Evolutionary conservation across 2,113 vertebrate genomes (phyloP).

Genomic region (Micromys minutus): DNA sequence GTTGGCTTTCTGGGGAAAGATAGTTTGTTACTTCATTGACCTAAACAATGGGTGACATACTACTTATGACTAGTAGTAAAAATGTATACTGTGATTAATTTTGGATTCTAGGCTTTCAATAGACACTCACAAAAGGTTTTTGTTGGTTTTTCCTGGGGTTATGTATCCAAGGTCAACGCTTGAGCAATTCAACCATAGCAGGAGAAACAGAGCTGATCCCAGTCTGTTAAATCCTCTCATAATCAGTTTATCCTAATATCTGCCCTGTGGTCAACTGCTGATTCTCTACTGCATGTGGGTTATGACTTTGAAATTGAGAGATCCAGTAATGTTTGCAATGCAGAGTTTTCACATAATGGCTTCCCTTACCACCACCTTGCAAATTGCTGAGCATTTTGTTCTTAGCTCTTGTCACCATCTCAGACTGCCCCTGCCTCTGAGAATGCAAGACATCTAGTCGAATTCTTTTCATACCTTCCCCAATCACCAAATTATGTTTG

Average conservation of each 20-base stretch:
- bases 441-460: background rate
- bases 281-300: background rate
- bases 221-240: background rate
- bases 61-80: conserved; percentile 19
- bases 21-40: background rate
- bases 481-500: background rate
- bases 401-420: background rate
- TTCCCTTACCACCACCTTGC: conserved; percentile 4
- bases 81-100: background rate
- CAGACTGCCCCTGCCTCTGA: background rate
- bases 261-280: background rate
- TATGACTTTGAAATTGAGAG: background rate
- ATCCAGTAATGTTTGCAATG: background rate
- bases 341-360: background rate
- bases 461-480: background rate
- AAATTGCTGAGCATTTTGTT: background rate
- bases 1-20: background rate
- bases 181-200: background rate
- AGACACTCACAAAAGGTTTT: background rate
- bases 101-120: background rate
- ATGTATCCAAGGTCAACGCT: background rate
- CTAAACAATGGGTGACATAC: background rate
- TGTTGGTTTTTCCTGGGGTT: conserved; percentile 14
- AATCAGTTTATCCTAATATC: background rate
- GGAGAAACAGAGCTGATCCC: background rate